Evolutionary conservation across 2,113 vertebrate genomes (phyloP), one percentile per base, ranked within the genome.

Genomic region (Oxyura jamaicensis): DNA sequence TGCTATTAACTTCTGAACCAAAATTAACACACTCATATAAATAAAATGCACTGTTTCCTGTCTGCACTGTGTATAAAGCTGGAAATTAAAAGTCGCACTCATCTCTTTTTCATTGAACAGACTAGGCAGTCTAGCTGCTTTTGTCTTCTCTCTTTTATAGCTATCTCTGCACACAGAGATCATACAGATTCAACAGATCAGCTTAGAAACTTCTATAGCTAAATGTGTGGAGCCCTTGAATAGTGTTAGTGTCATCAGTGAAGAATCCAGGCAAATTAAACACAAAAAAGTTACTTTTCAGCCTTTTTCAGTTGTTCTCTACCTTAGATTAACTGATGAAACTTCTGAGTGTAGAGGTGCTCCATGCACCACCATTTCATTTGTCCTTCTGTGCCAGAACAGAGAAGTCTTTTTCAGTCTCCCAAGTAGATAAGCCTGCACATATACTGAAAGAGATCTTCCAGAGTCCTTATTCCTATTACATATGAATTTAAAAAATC

Each of bases 1-100:
- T 60, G 56, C 42, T 86, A 93, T 94, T 96, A 94, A 88, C 85
- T 93, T 91, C 86, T 90, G 60, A 93, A 96, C 29, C 33, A 86
- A 88, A 97, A 96, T 96, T 80, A 91, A 95, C 95, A 88, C 69
- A 89, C 95, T 93, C 28, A 8, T 69, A 80, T 83, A 94, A 95
- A 88, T 83, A 93, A 95, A 90, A 80, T 16, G 11, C 26, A 67
- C 22, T 23, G 3, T 90, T 85, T 95, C 94, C 85, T 88, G 85
- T 78, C 88, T 86, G 56, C 65, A 23, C 31, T 33, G 35, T 15
- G 31, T 19, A 33, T 71, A 55, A 88, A 63, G 31, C 11, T 83
- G 68, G 50, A 88, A 90, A 90, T 86, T 63, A 0, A 50, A 86
- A 36, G 17, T 63, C 59, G 77, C n/a, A 46, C 71, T 90, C 36